These are phyloP conservation scores for Recurvirostra avosetta DNA, from an alignment of 2,113 vertebrate genomes.

Conservation along the genomic window DNA sequence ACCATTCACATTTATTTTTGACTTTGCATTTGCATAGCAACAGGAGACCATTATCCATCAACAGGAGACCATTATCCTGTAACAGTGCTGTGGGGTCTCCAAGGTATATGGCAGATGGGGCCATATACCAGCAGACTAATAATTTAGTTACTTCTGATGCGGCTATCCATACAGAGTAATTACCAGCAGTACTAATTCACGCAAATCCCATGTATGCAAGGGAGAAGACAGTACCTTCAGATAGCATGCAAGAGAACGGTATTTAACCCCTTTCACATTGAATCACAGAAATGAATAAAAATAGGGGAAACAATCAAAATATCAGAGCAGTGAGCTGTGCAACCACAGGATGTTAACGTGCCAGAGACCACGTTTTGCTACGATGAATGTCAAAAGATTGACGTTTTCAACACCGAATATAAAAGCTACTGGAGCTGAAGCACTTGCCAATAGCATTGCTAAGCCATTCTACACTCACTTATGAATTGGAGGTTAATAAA, in stretches of 20 bases:
- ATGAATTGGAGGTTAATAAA: background rate
- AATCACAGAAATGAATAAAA: background rate
- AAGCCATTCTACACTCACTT: background rate
- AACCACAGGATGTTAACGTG: background rate
- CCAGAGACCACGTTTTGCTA: background rate
- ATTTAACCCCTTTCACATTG: background rate
- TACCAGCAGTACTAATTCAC: background rate
- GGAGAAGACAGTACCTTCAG: background rate
- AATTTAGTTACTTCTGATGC: background rate
- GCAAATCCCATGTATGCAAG: background rate
- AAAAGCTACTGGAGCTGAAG: background rate
- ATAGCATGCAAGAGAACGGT: background rate
- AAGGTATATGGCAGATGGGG: background rate
- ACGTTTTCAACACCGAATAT: background rate
- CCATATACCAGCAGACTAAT: background rate
- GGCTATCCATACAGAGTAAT: background rate
- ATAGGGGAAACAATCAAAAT: background rate
- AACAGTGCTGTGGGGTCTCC: background rate
- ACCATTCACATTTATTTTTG: constrained; percentile 11
- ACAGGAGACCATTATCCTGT: background rate
- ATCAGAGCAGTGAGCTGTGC: background rate
- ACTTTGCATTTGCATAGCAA: background rate
- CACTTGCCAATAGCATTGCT: background rate
- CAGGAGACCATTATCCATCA: background rate
- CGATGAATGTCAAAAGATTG: background rate